Conservation (phyloP, 30 jellyfish, hydroid and myxozoan species). For the Chrysaora quinquecirrha region DNA sequence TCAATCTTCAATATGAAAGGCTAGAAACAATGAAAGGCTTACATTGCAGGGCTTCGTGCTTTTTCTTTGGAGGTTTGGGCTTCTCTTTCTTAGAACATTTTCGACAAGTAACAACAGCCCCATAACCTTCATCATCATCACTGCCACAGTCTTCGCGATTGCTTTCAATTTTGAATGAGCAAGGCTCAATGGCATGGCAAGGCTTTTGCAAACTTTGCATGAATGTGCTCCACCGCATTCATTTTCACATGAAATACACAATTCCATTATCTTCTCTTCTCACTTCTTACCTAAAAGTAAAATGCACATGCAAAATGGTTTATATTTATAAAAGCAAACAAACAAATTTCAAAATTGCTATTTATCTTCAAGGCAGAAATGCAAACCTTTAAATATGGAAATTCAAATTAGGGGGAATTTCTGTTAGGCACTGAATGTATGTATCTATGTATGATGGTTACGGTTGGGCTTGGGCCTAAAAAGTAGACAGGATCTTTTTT, state of each 20-base stretch:
- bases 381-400: too few relatives aligned
- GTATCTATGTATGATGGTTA: too few relatives aligned
- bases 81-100: not conserved
- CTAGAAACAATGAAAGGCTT: too few relatives aligned
- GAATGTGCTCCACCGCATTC: constrained; percentile 8
- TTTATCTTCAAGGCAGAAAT: constrained; percentile 7
- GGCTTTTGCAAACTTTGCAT: constrained; percentile 1
- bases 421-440: too few relatives aligned
- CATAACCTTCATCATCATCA: not conserved
- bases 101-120: constrained; percentile 3
- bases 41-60: not conserved
- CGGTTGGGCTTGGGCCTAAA: too few relatives aligned
- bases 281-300: not conserved
- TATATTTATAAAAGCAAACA: not conserved
- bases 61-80: constrained; percentile 1
- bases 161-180: not conserved
- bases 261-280: not conserved
- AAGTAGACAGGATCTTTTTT: too few relatives aligned
- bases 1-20: not conserved
- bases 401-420: too few relatives aligned
- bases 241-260: not conserved
- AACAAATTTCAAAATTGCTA: constrained; percentile 2
- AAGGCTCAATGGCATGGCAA: constrained; percentile 19
- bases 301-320: not conserved
- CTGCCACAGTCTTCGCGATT: not conserved